These are phyloP conservation scores for Catalaphyllia jardinei DNA, from an alignment of 64 coral and sea anemone species.

Conservation along the genomic window DNA sequence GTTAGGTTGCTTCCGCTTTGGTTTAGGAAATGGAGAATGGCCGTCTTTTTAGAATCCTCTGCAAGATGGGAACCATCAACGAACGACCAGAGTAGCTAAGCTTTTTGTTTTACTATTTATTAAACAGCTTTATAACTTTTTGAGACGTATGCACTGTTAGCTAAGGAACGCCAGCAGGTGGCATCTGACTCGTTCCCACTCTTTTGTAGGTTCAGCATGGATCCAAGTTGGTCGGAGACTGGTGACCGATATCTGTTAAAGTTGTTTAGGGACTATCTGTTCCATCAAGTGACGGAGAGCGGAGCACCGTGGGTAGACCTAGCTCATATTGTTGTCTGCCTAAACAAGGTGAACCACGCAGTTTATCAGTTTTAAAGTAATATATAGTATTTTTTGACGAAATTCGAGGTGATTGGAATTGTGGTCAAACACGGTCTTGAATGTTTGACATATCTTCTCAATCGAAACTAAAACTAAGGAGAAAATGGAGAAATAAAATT, in stretches of 20 bases:
- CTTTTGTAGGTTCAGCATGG: conserved; percentile 80
- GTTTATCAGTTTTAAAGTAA: too few species aligned
- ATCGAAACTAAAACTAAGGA: too few species aligned
- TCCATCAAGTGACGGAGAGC: conserved; percentile 86
- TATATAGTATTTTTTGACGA: too few species aligned
- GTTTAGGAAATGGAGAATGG: conserved; percentile 97
- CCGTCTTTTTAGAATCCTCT: conserved; percentile 79
- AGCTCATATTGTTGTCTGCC: conserved; percentile 85
- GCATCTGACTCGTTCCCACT: background rate
- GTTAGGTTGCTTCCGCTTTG: background rate
- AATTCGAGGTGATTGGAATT: too few species aligned
- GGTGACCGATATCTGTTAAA: conserved; percentile 94
- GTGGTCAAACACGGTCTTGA: too few species aligned
- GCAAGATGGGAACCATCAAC: conserved; percentile 93
- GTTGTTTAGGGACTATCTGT: conserved; percentile 90
- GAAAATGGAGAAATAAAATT: background rate
- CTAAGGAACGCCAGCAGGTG: too few species aligned
- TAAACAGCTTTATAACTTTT: background rate
- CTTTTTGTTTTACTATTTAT: conserved; percentile 6
- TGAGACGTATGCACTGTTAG: background rate
- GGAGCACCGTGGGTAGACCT: conserved; percentile 73
- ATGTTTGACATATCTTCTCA: too few species aligned
- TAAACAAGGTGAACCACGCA: conserved; percentile 72
- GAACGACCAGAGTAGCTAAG: conserved; percentile 93
- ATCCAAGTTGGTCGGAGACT: conserved; percentile 95